Conservation (phyloP, 2,797 vertebrate species). For the Sylvia borin region DNA sequence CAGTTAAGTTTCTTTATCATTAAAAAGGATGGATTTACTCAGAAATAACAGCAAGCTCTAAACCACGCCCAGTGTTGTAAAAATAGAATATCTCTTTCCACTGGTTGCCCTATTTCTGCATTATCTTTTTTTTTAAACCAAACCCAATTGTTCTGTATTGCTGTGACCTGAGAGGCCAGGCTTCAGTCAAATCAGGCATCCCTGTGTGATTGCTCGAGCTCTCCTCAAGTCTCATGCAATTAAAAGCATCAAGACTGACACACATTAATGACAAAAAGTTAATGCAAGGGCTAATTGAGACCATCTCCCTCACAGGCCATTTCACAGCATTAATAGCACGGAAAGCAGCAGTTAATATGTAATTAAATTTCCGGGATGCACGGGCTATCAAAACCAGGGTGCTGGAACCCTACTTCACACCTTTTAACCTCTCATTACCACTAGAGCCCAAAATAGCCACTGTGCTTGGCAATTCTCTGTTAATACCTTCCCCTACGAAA, state of each 20-base stretch:
- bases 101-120: background rate
- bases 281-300: constrained; percentile 54
- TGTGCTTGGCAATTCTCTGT: background rate
- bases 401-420: constrained; percentile 22
- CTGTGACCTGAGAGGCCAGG: background rate
- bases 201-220: background rate
- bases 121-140: background rate
- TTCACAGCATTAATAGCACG: constrained; percentile 33
- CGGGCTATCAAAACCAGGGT: constrained; percentile 30
- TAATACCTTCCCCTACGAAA: background rate
- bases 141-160: background rate
- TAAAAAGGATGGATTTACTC: background rate
- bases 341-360: constrained; percentile 52
- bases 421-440: constrained; percentile 40
- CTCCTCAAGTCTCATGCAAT: background rate
- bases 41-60: background rate
- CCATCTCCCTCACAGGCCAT: constrained; percentile 30
- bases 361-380: constrained; percentile 54
- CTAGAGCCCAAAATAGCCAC: background rate
- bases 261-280: constrained; percentile 48
- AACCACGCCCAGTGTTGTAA: background rate
- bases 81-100: background rate
- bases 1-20: background rate
- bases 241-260: constrained; percentile 30
- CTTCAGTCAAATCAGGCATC: background rate